Conservation (phyloP, 2,888 invertebrate genomes). For the Melanargia galathea region DNA sequence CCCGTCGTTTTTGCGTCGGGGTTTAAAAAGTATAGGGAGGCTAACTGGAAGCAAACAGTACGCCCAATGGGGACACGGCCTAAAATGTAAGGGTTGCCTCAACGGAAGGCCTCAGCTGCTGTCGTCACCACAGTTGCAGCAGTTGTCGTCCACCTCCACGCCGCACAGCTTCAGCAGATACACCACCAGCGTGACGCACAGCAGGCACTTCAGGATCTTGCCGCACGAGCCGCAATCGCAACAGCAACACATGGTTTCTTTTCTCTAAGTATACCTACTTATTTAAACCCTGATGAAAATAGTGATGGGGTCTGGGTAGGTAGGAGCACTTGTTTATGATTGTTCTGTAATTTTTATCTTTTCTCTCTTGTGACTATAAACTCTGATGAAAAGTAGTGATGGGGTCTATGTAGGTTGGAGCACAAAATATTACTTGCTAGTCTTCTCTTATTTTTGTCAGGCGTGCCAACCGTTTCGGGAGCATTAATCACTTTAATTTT, state of each 20-base stretch:
- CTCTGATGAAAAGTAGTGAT: too few species aligned
- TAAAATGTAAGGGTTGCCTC: too few species aligned
- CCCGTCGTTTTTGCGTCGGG: too few species aligned
- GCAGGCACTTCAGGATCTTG: slow-evolving; percentile 61
- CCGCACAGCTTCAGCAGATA: slow-evolving; percentile 67
- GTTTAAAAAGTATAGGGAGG: too few species aligned
- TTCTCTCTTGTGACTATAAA: too few species aligned
- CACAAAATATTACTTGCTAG: too few species aligned
- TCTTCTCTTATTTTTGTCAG: not conserved
- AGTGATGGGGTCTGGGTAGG: not conserved
- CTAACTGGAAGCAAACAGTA: too few species aligned
- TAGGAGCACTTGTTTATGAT: too few species aligned
- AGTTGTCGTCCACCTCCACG: slow-evolving; percentile 61
- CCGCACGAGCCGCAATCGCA: slow-evolving; percentile 65
- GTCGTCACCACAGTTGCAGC: slow-evolving; percentile 41
- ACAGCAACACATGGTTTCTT: slow-evolving; percentile 65
- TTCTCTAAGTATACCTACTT: not conserved
- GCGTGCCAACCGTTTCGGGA: not conserved
- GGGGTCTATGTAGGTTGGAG: too few species aligned
- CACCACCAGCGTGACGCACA: slow-evolving; percentile 64
- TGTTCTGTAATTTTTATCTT: too few species aligned
- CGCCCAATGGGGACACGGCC: too few species aligned
- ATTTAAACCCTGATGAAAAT: not conserved
- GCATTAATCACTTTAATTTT: not conserved
- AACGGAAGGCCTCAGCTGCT: not conserved